Conservation (phyloP, 2,888 invertebrate species). For the Mythimna loreyi region DNA sequence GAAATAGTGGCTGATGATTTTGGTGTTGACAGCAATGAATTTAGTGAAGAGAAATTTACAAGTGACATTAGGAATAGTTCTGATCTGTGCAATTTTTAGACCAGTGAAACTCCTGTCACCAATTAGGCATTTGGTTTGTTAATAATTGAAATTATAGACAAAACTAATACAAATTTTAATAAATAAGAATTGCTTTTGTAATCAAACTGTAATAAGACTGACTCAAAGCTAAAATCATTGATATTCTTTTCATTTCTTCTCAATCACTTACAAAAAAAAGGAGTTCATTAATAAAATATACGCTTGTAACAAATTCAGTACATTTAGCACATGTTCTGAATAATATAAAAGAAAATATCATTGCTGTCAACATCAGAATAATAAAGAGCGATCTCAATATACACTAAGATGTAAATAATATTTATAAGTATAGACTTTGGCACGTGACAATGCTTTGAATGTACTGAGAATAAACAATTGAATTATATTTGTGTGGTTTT, state of each 20-base stretch:
- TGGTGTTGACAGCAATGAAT: constrained; percentile 20
- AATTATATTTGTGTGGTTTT: constrained; percentile 70
- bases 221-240: background rate
- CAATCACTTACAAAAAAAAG: background rate
- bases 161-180: background rate
- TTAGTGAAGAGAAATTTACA: too few relatives aligned
- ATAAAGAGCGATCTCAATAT: constrained; percentile 59
- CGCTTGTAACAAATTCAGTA: constrained; percentile 8
- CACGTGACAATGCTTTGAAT: constrained; percentile 86
- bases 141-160: too few relatives aligned
- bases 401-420: constrained; percentile 71
- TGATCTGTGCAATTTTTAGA: background rate
- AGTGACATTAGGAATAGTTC: background rate
- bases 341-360: constrained; percentile 32
- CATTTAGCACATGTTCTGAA: constrained; percentile 29
- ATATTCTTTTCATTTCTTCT: background rate
- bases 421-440: constrained; percentile 82
- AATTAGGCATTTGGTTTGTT: too few relatives aligned
- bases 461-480: constrained; percentile 88
- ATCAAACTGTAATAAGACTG: background rate
- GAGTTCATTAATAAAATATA: background rate
- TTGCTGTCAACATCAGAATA: constrained; percentile 54
- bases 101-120: too few relatives aligned
- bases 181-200: background rate
- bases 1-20: constrained; percentile 11